Conservation (phyloP, 1,140 invertebrate genomes). For the Halyomorpha halys region DNA sequence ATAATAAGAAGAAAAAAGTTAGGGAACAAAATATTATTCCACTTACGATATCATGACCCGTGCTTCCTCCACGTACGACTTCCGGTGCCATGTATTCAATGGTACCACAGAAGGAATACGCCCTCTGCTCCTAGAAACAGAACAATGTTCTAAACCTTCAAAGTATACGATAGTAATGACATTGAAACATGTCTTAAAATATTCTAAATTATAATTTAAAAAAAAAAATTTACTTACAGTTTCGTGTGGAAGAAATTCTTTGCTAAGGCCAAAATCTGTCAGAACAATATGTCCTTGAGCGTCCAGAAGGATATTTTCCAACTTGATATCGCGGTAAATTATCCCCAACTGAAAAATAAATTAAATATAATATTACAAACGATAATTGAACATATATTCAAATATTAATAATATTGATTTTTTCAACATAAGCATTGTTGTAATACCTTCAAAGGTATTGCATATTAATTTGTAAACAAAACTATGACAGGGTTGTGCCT, state of each 20-base stretch:
- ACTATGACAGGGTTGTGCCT: too few species aligned
- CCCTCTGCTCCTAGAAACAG: conserved; percentile 51
- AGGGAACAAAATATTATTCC: conserved; percentile 2
- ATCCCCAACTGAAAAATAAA: conserved; percentile 62
- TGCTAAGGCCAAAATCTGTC: conserved; percentile 86
- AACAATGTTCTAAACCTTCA: not conserved
- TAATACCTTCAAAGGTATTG: too few species aligned
- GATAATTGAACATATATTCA: too few species aligned
- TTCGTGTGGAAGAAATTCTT: conserved; percentile 66
- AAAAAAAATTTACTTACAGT: conserved; percentile 36
- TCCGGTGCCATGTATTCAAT: conserved; percentile 96
- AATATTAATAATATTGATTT: too few species aligned
- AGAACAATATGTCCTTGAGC: conserved; percentile 79
- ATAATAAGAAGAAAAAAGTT: not conserved
- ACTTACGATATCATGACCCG: conserved; percentile 84
- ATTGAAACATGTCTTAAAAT: too few species aligned
- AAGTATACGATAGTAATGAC: too few species aligned
- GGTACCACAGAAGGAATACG: conserved; percentile 96
- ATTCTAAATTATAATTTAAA: not conserved
- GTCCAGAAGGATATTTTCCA: conserved; percentile 86
- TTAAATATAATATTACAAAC: not conserved
- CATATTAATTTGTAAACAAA: too few species aligned
- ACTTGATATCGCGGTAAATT: conserved; percentile 91
- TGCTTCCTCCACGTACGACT: conserved; percentile 67
- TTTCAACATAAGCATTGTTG: too few species aligned